These are phyloP conservation scores for Drosophila tsacasi DNA, from an alignment of 1,140 invertebrate species.

Conservation along the genomic window DNA sequence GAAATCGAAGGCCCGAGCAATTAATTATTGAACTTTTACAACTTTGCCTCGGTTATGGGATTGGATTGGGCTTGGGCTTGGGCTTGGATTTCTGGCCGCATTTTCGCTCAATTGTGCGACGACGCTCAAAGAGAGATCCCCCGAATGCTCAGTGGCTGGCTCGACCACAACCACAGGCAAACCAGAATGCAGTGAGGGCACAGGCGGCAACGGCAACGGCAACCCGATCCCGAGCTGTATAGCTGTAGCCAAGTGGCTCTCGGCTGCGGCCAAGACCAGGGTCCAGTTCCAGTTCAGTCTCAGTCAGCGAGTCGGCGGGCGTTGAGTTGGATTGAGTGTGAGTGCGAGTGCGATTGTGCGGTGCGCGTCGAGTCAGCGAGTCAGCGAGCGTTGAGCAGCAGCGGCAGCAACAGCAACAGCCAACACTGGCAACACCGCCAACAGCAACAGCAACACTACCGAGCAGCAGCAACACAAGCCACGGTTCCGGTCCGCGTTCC, in stretches of 20 bases:
- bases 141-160: slow-evolving; percentile 51
- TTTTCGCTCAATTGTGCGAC: slow-evolving; percentile 63
- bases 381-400: slow-evolving; percentile 51
- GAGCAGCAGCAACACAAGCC: slow-evolving; percentile 27
- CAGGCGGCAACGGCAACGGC: slow-evolving; percentile 32
- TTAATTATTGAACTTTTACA: slow-evolving; percentile 81
- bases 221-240: slow-evolving; percentile 35
- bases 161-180: slow-evolving; percentile 58
- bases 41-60: slow-evolving; percentile 48
- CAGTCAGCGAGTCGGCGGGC: slow-evolving; percentile 56
- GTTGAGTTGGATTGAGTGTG: slow-evolving; percentile 73
- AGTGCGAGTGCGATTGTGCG: slow-evolving; percentile 42
- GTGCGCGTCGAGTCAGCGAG: slow-evolving; percentile 58
- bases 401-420: slow-evolving; percentile 19
- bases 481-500: slow-evolving; percentile 34
- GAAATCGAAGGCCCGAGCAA: slow-evolving; percentile 65
- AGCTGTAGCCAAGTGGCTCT: slow-evolving; percentile 52
- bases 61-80: slow-evolving; percentile 7
- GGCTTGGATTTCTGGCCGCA: background rate
- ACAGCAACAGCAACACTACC: slow-evolving; percentile 24
- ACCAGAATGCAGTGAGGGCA: slow-evolving; percentile 54
- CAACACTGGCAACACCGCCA: slow-evolving; percentile 24
- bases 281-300: slow-evolving; percentile 54
- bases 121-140: slow-evolving; percentile 26
- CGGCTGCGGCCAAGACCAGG: slow-evolving; percentile 29